Base-by-base conservation (phyloP, 2,797 vertebrate species). In the Pipistrellus nathusii region DNA sequence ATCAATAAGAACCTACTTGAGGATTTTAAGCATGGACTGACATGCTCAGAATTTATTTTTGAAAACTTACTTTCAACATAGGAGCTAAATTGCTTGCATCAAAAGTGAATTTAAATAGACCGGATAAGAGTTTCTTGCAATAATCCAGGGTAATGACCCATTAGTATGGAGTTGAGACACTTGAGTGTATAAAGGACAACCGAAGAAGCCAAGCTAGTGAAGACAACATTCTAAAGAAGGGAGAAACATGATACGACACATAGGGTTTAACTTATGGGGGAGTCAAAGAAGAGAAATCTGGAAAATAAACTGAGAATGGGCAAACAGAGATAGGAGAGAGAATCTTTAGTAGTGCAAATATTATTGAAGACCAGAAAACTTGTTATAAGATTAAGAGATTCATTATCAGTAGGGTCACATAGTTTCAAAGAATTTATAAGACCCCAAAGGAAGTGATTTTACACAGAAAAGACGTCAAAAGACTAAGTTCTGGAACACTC, bases 81-180 rank as follows among this genome's bases (percentile, higher is more conserved):
- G 10, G 14, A 64, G 3, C 51, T 80, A 23, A 75, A 46, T 51
- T 89, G 25, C 18, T 93, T 64, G 0, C 21, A 73, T 91, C 17
- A 88, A 75, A 95, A 71, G 20, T 83, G 30, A 91, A 89, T 76
- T 68, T 76, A 35, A 9, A 9, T 82, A 32, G 57, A 69, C 55
- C 8, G 30, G 46, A 41, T 38, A 44, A 21, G 41, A 80, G 46
- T 13, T 25, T 71, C 41, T 46, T 88, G 6, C 11, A 66, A 55
- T 55, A 35, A 41, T 38, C 11, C 20, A 57, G 38, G 30, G 35
- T 55, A 83, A 69, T 35, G 38, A 48, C 11, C 6, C 17, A 2
- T 88, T 5, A 27, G 20, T 53, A 59, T 21, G 7, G 13, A 85
- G 32, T 6, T 30, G 38, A 53, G 46, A 66, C 57, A 38, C 27